Percentiles rank a stretch among this genome's conserved stretches.
Conservation (phyloP, 2,888 invertebrate genomes). For the Conus canariensis region DNA sequence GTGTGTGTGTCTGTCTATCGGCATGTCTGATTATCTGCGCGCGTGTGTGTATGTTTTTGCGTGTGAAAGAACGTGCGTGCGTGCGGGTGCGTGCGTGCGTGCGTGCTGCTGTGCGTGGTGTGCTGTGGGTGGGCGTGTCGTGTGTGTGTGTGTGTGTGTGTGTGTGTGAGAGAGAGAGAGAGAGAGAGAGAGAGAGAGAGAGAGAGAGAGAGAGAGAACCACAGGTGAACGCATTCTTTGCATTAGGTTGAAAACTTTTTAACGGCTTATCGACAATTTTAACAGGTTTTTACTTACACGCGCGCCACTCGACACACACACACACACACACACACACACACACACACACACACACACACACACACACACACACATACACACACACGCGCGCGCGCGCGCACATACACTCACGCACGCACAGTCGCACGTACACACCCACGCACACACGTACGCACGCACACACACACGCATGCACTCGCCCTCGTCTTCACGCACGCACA, state of each 20-base stretch:
- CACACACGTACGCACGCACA: neutral
- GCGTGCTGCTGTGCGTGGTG: neutral
- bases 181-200: too few relatives aligned
- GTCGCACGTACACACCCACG: neutral
- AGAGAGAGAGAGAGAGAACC: too few relatives aligned
- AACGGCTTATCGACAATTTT: too few relatives aligned
- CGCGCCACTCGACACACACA: too few relatives aligned
- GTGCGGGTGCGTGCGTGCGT: neutral
- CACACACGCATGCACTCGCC: neutral
- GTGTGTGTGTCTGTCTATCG: neutral
- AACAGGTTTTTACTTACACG: too few relatives aligned
- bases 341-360: too few relatives aligned
- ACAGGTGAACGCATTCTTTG: too few relatives aligned
- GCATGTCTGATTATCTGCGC: neutral
- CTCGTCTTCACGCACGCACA: too few relatives aligned
- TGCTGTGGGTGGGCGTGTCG: neutral
- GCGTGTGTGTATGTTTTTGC: neutral
- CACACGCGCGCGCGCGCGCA: too few relatives aligned
- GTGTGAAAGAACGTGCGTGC: neutral
- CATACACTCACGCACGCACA: neutral
- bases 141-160: slow-evolving; percentile 14
- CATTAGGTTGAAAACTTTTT: too few relatives aligned
- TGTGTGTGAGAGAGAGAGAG: neutral
- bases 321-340: too few relatives aligned
- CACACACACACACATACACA: too few relatives aligned